Evolutionary conservation across 1,140 invertebrate species (phyloP).

Genomic region (Melipona quadrifasciata): DNA sequence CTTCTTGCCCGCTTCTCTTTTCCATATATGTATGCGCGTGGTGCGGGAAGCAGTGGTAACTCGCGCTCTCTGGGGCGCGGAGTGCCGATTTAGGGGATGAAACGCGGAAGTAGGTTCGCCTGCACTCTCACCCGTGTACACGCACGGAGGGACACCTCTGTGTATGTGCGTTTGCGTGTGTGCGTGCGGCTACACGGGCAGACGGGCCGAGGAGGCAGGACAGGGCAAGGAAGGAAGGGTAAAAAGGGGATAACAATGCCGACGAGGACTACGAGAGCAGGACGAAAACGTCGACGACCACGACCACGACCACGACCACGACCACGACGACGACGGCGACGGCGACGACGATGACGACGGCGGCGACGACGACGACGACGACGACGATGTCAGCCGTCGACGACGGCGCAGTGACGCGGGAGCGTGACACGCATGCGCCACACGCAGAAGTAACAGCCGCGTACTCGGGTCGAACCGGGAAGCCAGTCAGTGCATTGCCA

Average conservation of each 20-base stretch:
- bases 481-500: slow-evolving; percentile 79
- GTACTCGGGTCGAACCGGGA: slow-evolving; percentile 79
- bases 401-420: slow-evolving; percentile 75
- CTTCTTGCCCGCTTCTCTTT: not conserved
- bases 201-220: not conserved
- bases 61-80: slow-evolving; percentile 47
- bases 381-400: slow-evolving; percentile 56
- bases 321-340: slow-evolving; percentile 34
- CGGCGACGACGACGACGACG: slow-evolving; percentile 58
- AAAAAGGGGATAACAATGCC: slow-evolving; percentile 39
- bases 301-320: slow-evolving; percentile 30
- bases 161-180: no score
- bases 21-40: not conserved
- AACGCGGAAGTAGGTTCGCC: slow-evolving; percentile 70
- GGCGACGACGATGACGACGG: slow-evolving; percentile 37
- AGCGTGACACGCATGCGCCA: slow-evolving; percentile 75
- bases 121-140: not conserved
- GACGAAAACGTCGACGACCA: slow-evolving; percentile 32
- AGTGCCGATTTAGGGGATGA: slow-evolving; percentile 78
- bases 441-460: slow-evolving; percentile 70
- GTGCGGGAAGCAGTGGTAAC: not conserved
- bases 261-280: slow-evolving; percentile 31
- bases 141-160: not conserved
- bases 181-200: no score
- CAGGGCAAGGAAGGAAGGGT: not conserved